Percentiles rank a stretch among this genome's conserved stretches.
Conservation (phyloP, 2,113 vertebrate species). For the Pachyramphus minor region DNA sequence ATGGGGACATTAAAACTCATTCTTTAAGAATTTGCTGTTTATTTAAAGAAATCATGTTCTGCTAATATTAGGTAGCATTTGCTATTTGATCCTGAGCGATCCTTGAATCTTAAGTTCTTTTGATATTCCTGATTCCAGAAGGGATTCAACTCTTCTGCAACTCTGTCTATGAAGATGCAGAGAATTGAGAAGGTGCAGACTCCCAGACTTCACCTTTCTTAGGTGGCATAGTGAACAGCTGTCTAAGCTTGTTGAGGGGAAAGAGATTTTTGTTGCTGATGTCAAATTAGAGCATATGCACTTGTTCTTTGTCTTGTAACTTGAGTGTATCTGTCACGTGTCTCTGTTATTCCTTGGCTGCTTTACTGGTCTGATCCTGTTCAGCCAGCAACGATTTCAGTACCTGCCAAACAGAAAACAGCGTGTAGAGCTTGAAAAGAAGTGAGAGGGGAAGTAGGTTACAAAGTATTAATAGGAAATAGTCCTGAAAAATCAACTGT, state of each 20-base stretch:
- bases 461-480: neutral
- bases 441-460: neutral
- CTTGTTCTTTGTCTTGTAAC: neutral
- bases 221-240: neutral
- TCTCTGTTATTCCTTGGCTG: neutral
- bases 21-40: neutral
- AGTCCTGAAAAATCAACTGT: neutral
- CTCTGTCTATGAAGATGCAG: neutral
- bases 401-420: neutral
- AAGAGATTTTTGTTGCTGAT: neutral
- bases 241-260: neutral
- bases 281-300: neutral
- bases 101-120: neutral
- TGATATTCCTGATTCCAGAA: neutral
- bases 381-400: neutral
- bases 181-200: neutral
- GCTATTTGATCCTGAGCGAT: neutral
- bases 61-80: neutral
- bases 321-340: fast-evolving
- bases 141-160: neutral
- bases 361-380: neutral
- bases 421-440: neutral
- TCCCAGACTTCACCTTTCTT: neutral
- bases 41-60: neutral
- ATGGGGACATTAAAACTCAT: neutral